These are phyloP conservation scores for Trematomus bernacchii DNA, from an alignment of 2,797 vertebrate species.

Conservation along the genomic window DNA sequence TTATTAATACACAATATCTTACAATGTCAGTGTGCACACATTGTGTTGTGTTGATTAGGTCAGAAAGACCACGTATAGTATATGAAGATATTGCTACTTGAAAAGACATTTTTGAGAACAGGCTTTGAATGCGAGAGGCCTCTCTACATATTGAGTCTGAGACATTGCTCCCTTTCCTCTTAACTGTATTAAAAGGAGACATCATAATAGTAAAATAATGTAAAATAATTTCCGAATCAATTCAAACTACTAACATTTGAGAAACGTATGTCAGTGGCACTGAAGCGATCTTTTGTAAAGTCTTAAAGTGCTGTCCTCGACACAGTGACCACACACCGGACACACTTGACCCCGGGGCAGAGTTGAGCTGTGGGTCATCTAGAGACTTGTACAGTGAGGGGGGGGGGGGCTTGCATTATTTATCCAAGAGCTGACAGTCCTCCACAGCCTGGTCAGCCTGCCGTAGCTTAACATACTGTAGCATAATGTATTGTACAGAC, in stretches of 20 bases:
- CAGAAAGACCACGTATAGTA: too few species aligned
- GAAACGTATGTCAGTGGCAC: background rate
- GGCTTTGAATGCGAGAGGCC: background rate
- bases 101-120: too few species aligned
- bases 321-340: slow-evolving; percentile 36
- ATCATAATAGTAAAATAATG: background rate
- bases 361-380: slow-evolving; percentile 70
- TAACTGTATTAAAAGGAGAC: too few species aligned
- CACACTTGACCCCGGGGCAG: slow-evolving; percentile 64
- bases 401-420: slow-evolving; percentile 79
- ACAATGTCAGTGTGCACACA: background rate
- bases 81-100: background rate
- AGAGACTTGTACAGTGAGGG: slow-evolving; percentile 44
- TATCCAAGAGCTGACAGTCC: slow-evolving; percentile 61
- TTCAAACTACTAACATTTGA: background rate
- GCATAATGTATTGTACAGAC: slow-evolving; percentile 41
- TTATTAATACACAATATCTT: background rate
- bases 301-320: background rate
- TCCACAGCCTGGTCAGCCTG: slow-evolving; percentile 36
- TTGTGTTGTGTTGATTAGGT: background rate
- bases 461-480: slow-evolving; percentile 51
- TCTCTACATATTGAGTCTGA: slow-evolving; percentile 3
- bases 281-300: background rate
- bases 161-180: background rate
- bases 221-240: background rate